A percentile compares a stretch with the other conserved stretches of the same genome.
Evolutionary conservation across 2,888 invertebrate genomes (phyloP).

Genomic region (Phortica okadai): DNA sequence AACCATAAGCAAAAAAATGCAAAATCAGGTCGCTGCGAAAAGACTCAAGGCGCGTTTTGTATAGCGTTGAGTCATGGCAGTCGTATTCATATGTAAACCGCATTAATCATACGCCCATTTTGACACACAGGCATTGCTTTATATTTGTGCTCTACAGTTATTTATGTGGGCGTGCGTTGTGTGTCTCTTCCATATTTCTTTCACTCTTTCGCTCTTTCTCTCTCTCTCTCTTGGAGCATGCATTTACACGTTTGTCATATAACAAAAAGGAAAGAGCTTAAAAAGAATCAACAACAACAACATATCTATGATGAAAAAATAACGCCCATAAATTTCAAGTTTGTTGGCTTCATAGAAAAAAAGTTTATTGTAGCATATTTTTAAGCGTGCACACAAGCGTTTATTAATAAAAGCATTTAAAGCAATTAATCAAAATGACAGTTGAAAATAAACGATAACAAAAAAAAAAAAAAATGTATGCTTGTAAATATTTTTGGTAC

Average conservation of each 20-base stretch:
- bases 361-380: conserved; percentile 7
- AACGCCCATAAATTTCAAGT: background rate
- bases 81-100: conserved; percentile 70
- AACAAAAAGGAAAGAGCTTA: background rate
- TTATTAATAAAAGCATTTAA: conserved; percentile 12
- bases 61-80: conserved; percentile 20
- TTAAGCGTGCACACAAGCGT: background rate
- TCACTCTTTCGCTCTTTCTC: too few relatives aligned
- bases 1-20: background rate
- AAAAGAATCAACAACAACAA: background rate
- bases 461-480: background rate
- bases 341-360: background rate
- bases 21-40: background rate
- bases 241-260: background rate
- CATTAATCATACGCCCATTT: conserved; percentile 72
- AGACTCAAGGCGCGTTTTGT: background rate
- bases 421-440: conserved; percentile 21
- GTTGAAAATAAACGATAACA: background rate
- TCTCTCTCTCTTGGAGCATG: too few relatives aligned
- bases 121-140: conserved; percentile 39
- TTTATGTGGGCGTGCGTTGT: too few relatives aligned
- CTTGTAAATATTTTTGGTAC: background rate
- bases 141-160: too few relatives aligned
- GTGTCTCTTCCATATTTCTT: too few relatives aligned
- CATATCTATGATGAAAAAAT: background rate